These are phyloP conservation scores for Clarias magur DNA, from an alignment of 2,113 vertebrate genomes.

Conservation along the genomic window DNA sequence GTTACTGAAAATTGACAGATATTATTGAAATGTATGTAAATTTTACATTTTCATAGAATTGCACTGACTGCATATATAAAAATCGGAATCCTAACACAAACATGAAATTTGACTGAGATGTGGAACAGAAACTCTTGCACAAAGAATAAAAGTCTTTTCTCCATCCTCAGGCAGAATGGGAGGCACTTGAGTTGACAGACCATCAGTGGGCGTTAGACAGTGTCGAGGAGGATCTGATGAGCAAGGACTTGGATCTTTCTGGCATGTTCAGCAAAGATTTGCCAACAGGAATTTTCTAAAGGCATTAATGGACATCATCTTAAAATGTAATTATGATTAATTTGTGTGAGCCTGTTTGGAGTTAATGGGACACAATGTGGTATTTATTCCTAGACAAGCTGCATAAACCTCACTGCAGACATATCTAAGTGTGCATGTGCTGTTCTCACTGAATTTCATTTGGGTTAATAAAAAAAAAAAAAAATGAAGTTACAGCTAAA, in stretches of 20 bases:
- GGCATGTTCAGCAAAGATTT: conserved; percentile 97
- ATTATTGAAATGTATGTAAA: too few species aligned
- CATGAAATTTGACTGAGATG: too few species aligned
- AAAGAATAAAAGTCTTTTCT: not conserved
- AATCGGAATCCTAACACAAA: too few species aligned
- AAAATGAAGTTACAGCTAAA: not conserved
- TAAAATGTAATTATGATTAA: conserved; percentile 14
- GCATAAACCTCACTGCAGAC: conserved; percentile 39
- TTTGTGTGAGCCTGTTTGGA: conserved; percentile 36
- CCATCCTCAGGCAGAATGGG: conserved; percentile 89
- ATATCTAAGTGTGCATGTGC: conserved; percentile 42
- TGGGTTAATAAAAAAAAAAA: not conserved
- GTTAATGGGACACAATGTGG: conserved; percentile 7
- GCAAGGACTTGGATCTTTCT: conserved; percentile 92
- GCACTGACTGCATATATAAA: too few species aligned
- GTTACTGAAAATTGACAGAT: too few species aligned
- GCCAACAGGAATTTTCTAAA: conserved; percentile 92
- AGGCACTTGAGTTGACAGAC: conserved; percentile 94
- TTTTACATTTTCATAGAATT: too few species aligned
- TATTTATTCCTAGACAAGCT: conserved; percentile 15
- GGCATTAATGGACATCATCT: conserved; percentile 1
- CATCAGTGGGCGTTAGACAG: conserved; percentile 97
- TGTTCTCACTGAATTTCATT: conserved; percentile 18
- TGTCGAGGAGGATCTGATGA: conserved; percentile 96
- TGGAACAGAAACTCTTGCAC: not conserved